Percentiles rank a stretch among this genome's conserved stretches.
Evolutionary conservation across 2,797 vertebrate genomes (phyloP).

Genomic region (Oophaga sylvatica): DNA sequence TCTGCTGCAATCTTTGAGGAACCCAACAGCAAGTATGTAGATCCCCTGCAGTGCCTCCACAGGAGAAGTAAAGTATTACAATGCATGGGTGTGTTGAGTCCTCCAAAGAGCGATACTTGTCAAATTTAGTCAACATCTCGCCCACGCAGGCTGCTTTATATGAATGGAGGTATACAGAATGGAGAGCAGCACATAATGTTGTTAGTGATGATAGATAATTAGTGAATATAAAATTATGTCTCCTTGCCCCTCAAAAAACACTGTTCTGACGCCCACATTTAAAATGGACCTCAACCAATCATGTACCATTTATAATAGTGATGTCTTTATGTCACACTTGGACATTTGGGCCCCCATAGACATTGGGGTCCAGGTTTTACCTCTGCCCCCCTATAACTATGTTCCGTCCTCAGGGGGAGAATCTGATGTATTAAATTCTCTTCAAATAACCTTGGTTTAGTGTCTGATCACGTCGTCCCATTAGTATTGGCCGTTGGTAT

Average conservation of each 20-base stretch:
- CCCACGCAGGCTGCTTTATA: background rate
- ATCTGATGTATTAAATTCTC: background rate
- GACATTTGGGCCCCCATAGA: background rate
- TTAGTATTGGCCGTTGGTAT: background rate
- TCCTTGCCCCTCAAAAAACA: background rate
- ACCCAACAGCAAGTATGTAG: background rate
- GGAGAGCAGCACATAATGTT: too few relatives aligned
- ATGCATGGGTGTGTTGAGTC: background rate
- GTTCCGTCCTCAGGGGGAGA: too few relatives aligned
- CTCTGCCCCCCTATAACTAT: background rate
- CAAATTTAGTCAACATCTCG: background rate
- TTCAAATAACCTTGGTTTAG: background rate
- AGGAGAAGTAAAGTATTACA: background rate
- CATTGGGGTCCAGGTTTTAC: background rate
- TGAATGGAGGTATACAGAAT: background rate
- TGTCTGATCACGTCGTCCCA: background rate
- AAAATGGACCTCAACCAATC: background rate
- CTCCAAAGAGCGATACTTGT: background rate
- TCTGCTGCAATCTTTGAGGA: background rate
- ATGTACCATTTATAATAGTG: background rate
- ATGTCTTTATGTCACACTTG: background rate
- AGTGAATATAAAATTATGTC: background rate
- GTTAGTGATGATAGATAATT: background rate
- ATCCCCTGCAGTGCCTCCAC: too few relatives aligned
- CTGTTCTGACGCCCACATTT: background rate